These are phyloP conservation scores for Parus major DNA, from an alignment of 2,113 vertebrate genomes.

Conservation along the genomic window DNA sequence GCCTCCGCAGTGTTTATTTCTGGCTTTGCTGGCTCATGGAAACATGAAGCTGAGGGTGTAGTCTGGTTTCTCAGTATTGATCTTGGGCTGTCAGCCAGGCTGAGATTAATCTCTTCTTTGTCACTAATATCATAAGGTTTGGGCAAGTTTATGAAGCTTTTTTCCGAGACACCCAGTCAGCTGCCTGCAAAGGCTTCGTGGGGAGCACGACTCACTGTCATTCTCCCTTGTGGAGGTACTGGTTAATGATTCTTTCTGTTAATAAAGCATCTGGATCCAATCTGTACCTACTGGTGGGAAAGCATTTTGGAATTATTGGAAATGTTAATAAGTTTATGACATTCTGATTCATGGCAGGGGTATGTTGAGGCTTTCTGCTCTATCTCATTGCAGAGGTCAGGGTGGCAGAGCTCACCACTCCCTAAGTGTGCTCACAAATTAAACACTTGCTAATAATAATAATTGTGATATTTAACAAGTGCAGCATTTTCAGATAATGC, in stretches of 20 bases:
- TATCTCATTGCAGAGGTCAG: background rate
- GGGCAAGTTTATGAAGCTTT: background rate
- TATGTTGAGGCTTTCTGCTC: conserved; percentile 28
- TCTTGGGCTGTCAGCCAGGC: conserved; percentile 42
- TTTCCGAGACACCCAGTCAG: background rate
- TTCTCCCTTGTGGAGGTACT: background rate
- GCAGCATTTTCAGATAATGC: background rate
- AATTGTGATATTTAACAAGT: background rate
- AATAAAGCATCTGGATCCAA: conserved; percentile 70
- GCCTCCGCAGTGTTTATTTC: conserved; percentile 16
- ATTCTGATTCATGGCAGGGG: conserved; percentile 56
- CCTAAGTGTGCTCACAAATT: background rate
- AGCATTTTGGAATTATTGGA: conserved; percentile 55
- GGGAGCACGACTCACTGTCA: background rate
- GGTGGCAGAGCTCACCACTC: background rate
- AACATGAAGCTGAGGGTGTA: conserved; percentile 36
- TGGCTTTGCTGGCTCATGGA: conserved; percentile 47
- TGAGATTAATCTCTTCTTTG: conserved; percentile 35
- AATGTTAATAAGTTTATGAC: conserved; percentile 58
- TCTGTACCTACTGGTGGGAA: conserved; percentile 66
- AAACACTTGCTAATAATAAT: background rate
- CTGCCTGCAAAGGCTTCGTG: background rate
- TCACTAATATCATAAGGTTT: conserved; percentile 19
- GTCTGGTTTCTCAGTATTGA: conserved; percentile 47
- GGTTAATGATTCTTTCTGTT: conserved; percentile 27